Evolutionary conservation across 2,797 vertebrate species (phyloP), one percentile per base, ranked within the genome.

Genomic region (Brachyrhaphis roseni): DNA sequence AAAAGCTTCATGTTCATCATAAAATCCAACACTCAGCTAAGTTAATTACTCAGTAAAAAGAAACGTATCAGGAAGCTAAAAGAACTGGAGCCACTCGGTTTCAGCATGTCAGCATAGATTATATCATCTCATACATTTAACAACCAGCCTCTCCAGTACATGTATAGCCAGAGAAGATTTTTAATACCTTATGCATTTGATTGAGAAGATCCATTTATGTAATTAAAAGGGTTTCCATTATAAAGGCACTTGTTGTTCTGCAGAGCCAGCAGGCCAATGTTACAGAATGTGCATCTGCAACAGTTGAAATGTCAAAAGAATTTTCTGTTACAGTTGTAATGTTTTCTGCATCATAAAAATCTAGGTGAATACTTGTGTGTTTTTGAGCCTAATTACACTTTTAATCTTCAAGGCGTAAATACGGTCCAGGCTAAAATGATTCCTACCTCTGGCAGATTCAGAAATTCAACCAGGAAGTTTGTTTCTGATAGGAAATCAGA

Each of bases 31-130:
- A 75, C 36, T 75, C 74, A 47, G 26, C 81, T 51, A 82, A 45
- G 71, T 70, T 71, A 78, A 71, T 72, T 75, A 68, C 59, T 80
- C 59, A 70, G 73, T 68, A 39, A n/a, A 68, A 57, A 64, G 53
- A 68, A 78, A 83, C 88, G 64, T 74, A 78, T 26, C 23, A 81
- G 77, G 74, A 72, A 68, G 80, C 64, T 10, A 59, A 7, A 47
- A 77, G 68, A 83, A 51, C 74, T n/a, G 41, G 26, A 83, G 81
- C 41, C 82, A 53, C n/a, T 76, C 70, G 72, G 51, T 87, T 93
- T 82, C 78, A 84, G 76, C 88, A 12, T 84, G 83, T 93, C 93
- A 92, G 92, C 91, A 91, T 18, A 87, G 91, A 94, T 94, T 88
- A 91, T 84, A 92, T 93, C 91, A 88, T 78, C 82, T 78, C 79